These are phyloP conservation scores for Luehdorfia chinensis DNA, from an alignment of 1,140 invertebrate species.

Conservation along the genomic window DNA sequence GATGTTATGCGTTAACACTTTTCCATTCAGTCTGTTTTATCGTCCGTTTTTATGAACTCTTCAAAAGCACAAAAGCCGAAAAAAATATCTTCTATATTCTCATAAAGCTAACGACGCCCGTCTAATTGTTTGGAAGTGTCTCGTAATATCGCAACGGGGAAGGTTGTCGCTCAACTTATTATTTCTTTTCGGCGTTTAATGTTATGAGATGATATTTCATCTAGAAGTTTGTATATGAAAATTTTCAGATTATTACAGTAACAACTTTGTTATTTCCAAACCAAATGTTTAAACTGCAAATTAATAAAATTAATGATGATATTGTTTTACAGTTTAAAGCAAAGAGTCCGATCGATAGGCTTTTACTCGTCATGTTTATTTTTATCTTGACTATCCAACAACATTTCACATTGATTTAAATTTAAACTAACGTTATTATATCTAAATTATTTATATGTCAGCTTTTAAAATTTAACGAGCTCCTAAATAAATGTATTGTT, in stretches of 20 bases:
- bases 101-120: conserved; percentile 59
- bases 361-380: no score
- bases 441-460: no score
- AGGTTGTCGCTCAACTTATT: conserved; percentile 43
- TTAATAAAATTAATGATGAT: no score
- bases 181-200: conserved; percentile 65
- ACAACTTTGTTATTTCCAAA: no score
- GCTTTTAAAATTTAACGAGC: no score
- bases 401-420: no score
- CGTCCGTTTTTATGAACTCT: conserved; percentile 36
- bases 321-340: no score
- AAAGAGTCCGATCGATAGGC: no score
- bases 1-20: conserved; percentile 15
- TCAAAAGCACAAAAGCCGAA: conserved; percentile 44
- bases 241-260: conserved; percentile 28
- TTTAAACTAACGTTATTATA: no score
- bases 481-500: no score
- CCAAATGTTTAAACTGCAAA: no score
- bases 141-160: conserved; percentile 38
- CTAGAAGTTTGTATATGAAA: not conserved
- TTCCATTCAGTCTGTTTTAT: conserved; percentile 19
- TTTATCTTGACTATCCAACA: no score
- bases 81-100: conserved; percentile 32
- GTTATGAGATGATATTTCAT: conserved; percentile 70
- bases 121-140: conserved; percentile 73